Evolutionary conservation across 2,113 vertebrate genomes (phyloP).

Genomic region (Gasterosteus aculeatus): DNA sequence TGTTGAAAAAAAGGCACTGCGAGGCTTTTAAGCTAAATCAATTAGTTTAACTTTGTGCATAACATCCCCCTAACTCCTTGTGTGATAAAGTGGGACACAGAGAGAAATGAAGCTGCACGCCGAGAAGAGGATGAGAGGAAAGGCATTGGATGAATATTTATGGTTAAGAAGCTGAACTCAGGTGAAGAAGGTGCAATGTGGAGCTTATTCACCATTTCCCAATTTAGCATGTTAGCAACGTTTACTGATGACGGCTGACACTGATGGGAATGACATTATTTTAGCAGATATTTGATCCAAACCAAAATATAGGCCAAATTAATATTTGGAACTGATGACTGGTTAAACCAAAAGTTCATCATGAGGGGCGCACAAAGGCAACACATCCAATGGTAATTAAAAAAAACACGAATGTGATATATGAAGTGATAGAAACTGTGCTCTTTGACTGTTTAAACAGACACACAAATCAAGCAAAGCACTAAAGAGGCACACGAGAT

Average conservation of each 20-base stretch:
- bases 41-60: constrained; percentile 44
- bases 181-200: not conserved
- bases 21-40: constrained; percentile 56
- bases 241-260: not conserved
- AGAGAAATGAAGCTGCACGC: not conserved
- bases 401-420: no score
- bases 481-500: not conserved
- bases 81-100: constrained; percentile 21
- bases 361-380: not conserved
- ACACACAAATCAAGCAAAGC: not conserved
- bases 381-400: not conserved
- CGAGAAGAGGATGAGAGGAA: constrained; percentile 2
- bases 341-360: not conserved
- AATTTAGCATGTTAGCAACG: not conserved
- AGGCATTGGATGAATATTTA: not conserved
- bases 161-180: not conserved
- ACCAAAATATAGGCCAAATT: not conserved
- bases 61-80: constrained; percentile 28
- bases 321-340: not conserved
- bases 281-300: not conserved
- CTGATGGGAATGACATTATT: not conserved
- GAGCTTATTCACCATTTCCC: not conserved
- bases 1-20: constrained; percentile 2
- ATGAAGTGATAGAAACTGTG: constrained; percentile 5
- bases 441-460: constrained; percentile 2